Base-by-base conservation (phyloP, 2,888 invertebrate species). In the Cenopis cana region DNA sequence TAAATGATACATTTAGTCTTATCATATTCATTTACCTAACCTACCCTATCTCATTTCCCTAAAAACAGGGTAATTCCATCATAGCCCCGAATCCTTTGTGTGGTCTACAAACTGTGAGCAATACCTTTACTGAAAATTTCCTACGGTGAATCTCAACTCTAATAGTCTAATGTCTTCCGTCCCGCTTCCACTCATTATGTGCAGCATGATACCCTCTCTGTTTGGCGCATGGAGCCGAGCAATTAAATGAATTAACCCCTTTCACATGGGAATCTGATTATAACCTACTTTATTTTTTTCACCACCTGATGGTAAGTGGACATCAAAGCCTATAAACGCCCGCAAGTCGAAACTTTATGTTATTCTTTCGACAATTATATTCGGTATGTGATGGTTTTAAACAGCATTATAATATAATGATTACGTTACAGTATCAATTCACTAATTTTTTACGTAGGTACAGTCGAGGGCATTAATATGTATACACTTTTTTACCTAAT, bases 71-170 rank as follows among this genome's bases (percentile, higher is more conserved):
- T 79, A 79, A 78, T 80, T 77, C 71, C 78, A 78, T 77, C 76
- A 80, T 82, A 84, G 85, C 84, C 85, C 86, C 81, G 79, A 84
- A 86, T 86, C 87, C 88, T 88, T 90, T 88, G 87, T 89, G 85
- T 82, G 81, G 84, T 86, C 81, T 79, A 80, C 85, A 84, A 86
- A 85, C 85, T 86, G 85, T 81, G 82, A 84, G 84, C 83, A 82
- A 66, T 87, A 83, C 85, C 84, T 85, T 82, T 79, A 83, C 80
- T 81, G 80, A 66, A 66, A 66, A 70, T 57, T 57, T 57, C 70
- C 64, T 59, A 60, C 57, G 38, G 64, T 50, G 49, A 55, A 64
- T 66, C 79, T 74, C 76, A 76, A 76, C 75, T 82, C 81, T 81
- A 82, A 85, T 85, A 76, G 75, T 82, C 81, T 81, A 82, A 85